Conservation (phyloP, 2,888 invertebrate species). For the Phyllotreta striolata region DNA sequence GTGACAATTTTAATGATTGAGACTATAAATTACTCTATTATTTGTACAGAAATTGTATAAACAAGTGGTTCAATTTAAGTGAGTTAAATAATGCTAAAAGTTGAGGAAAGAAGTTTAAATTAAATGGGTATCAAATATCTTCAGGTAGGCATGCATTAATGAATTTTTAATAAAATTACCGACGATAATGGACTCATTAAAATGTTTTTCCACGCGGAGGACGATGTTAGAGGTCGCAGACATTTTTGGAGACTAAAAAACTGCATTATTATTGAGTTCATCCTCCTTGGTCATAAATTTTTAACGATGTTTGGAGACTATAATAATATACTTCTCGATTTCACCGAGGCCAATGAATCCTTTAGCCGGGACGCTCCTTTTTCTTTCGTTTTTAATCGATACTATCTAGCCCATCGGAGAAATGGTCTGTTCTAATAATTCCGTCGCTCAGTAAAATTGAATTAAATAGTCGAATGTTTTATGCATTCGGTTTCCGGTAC, state of each 20-base stretch:
- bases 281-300: slow-evolving; percentile 22
- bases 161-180: no score
- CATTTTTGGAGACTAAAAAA: slow-evolving; percentile 19
- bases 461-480: background rate
- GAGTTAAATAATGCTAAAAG: no score
- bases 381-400: slow-evolving; percentile 16
- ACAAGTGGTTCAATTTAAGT: no score
- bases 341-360: slow-evolving; percentile 16
- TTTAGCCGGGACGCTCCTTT: background rate
- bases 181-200: no score
- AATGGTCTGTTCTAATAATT: no score
- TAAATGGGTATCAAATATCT: no score
- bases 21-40: no score
- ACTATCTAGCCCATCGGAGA: background rate
- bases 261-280: slow-evolving; percentile 20
- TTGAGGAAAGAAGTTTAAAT: no score
- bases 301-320: slow-evolving; percentile 22
- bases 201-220: no score
- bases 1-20: no score
- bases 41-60: no score
- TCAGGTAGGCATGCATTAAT: no score
- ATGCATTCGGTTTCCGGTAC: slow-evolving; percentile 26
- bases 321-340: slow-evolving; percentile 21
- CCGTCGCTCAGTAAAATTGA: background rate
- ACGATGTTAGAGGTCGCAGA: slow-evolving; percentile 15